Conservation (phyloP, 1,140 invertebrate species). For the Drosophila orosa region DNA sequence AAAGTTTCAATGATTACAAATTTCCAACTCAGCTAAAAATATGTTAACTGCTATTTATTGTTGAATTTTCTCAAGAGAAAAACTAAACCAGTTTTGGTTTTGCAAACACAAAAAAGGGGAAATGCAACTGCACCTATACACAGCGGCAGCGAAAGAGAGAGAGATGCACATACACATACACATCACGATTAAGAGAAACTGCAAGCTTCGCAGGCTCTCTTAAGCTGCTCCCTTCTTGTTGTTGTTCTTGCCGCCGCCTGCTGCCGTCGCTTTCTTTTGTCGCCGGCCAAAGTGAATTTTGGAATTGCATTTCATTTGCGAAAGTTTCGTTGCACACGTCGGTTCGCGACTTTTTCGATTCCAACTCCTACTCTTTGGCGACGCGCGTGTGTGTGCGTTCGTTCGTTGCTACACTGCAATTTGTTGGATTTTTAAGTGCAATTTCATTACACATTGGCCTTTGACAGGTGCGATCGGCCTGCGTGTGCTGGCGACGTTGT, state of each 20-base stretch:
- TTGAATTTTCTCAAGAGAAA: too few species aligned
- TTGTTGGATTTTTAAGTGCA: conserved; percentile 9
- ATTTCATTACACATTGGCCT: conserved; percentile 24
- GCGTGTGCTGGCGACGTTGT: conserved; percentile 22
- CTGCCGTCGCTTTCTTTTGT: conserved; percentile 65
- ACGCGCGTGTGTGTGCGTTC: conserved; percentile 8
- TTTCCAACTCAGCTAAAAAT: too few species aligned
- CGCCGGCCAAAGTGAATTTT: conserved; percentile 30
- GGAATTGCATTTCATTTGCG: conserved; percentile 70
- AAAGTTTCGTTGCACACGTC: conserved; percentile 74
- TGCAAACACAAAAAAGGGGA: conserved; percentile 28
- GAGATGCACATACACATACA: neutral
- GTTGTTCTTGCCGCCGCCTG: conserved; percentile 17
- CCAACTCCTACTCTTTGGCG: conserved; percentile 10
- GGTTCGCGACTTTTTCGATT: conserved; percentile 41
- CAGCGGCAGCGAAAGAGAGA: neutral
- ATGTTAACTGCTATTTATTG: too few species aligned
- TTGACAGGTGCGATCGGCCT: conserved; percentile 58
- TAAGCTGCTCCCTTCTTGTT: conserved; percentile 7
- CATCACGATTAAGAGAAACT: conserved; percentile 45
- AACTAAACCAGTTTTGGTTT: neutral
- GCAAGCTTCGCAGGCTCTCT: conserved; percentile 36
- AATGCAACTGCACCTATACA: conserved; percentile 30
- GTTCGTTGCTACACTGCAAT: conserved; percentile 15
- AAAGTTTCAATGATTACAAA: too few species aligned